Base-by-base conservation (phyloP, 2,888 invertebrate genomes). In the Oscheius sp. region DNA sequence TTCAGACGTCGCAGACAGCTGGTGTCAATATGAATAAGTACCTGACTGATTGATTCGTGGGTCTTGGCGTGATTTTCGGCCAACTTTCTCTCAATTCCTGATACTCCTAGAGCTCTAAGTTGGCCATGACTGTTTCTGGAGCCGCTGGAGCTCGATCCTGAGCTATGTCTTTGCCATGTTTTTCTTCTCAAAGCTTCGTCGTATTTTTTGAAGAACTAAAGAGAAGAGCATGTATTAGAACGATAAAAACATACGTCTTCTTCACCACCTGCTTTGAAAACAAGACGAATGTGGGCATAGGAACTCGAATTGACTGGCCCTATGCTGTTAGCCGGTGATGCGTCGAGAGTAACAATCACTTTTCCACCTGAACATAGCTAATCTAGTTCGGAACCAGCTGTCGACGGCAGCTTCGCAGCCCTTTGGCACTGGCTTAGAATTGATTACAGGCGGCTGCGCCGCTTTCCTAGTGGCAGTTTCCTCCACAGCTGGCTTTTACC, bases 71-170 rank as follows among this genome's bases (percentile, higher is more conserved):
- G 94, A 89, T 94, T 94, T 88, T 95, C 94, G 88, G 95, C 94
- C 78, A 98, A 92, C 85, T 94, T 93, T 85, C 95, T 92, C 90
- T 99, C 98, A 84, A 99, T 99, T 1, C 98, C 98, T 59, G 95
- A 94, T 87, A 99, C 98, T 63, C 98, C 98, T 13, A 85, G 83
- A 4, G 82, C 81, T 21, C 87, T 80, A 35, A 90, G 87, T 48
- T 90, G 85, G 21, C 76, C 76, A 58, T 77, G 77, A n/a, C 80
- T 79, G 55, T 81, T 78, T 59, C 84, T 77, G 48, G 84, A 83
- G 57, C 88, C 87, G 59, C 81, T 85, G 9, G 88, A 88, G 60
- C 84, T 84, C n/a, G 86, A 86, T 47, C 86, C 86, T 21, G 87
- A 86, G 51, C 86, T 85, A 21, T 86, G 84, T 35, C 87, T 77